These are phyloP conservation scores for Phalera bucephala DNA, from an alignment of 2,888 invertebrate species.

Conservation along the genomic window DNA sequence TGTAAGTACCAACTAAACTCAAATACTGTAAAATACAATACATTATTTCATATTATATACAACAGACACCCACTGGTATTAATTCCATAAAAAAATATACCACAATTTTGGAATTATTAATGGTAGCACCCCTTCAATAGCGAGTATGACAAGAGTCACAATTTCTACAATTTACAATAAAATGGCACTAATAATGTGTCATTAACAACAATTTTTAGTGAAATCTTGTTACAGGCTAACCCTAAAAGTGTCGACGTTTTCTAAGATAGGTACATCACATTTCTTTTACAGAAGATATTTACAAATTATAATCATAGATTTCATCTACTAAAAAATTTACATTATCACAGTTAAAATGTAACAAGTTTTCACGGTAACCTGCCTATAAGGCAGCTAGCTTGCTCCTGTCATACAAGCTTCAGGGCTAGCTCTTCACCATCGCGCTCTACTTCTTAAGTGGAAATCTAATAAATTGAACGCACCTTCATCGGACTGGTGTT, in stretches of 20 bases:
- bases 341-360: constrained; percentile 83
- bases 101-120: constrained; percentile 81
- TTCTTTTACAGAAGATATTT: constrained; percentile 70
- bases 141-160: constrained; percentile 84
- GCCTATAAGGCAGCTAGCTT: constrained; percentile 75
- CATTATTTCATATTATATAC: constrained; percentile 76
- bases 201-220: constrained; percentile 75
- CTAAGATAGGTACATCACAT: constrained; percentile 73
- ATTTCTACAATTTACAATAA: constrained; percentile 80
- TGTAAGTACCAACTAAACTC: constrained; percentile 80
- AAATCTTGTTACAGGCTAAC: constrained; percentile 83
- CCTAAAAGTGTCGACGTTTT: constrained; percentile 68
- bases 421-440: constrained; percentile 84
- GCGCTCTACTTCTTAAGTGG: constrained; percentile 82
- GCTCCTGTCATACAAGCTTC: constrained; percentile 84
- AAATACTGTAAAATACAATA: constrained; percentile 82
- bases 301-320: constrained; percentile 77
- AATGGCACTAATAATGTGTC: constrained; percentile 81
- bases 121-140: constrained; percentile 84
- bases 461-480: constrained; percentile 84
- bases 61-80: constrained; percentile 81
- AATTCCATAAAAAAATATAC: constrained; percentile 82
- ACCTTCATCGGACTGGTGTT: constrained; percentile 83
- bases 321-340: constrained; percentile 77
- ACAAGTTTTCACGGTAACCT: constrained; percentile 77